phyloP scores from a whole-genome alignment of 1,140 invertebrate genomes.

The Mamestra configurata region DNA sequence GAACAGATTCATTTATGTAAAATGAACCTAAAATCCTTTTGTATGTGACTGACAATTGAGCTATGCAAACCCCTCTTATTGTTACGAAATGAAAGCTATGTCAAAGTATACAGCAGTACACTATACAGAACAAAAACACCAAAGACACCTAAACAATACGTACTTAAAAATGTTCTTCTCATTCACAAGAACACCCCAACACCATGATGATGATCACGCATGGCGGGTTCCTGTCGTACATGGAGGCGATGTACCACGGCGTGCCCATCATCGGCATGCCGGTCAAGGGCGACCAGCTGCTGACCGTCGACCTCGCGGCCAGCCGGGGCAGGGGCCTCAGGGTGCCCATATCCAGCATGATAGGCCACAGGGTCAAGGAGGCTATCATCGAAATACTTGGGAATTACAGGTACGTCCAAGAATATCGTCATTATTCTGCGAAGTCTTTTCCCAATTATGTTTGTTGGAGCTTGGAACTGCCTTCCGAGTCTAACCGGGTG shows the following conservation, averaged over 20 bases:
- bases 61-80: not conserved
- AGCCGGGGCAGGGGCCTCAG: slow-evolving; percentile 57
- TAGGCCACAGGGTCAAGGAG: slow-evolving; percentile 58
- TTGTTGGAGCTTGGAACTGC: no score
- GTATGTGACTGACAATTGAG: no score
- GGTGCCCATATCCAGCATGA: slow-evolving; percentile 57
- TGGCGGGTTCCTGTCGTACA: slow-evolving; percentile 89
- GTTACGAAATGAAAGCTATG: slow-evolving; percentile 75
- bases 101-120: slow-evolving; percentile 82
- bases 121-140: no score
- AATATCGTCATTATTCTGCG: no score
- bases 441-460: no score
- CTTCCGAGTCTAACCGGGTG: no score
- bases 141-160: no score
- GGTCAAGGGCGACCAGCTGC: slow-evolving; percentile 89
- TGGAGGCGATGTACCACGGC: slow-evolving; percentile 90
- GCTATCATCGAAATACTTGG: slow-evolving; percentile 64
- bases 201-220: slow-evolving; percentile 90
- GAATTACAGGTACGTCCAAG: slow-evolving; percentile 62
- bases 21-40: no score
- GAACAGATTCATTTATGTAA: no score
- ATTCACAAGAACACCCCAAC: slow-evolving; percentile 89
- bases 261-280: slow-evolving; percentile 91
- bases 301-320: slow-evolving; percentile 71
- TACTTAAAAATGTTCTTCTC: not conserved